phyloP scores from a whole-genome alignment of 2,888 invertebrate species.

The Trachelus stipa region DNA sequence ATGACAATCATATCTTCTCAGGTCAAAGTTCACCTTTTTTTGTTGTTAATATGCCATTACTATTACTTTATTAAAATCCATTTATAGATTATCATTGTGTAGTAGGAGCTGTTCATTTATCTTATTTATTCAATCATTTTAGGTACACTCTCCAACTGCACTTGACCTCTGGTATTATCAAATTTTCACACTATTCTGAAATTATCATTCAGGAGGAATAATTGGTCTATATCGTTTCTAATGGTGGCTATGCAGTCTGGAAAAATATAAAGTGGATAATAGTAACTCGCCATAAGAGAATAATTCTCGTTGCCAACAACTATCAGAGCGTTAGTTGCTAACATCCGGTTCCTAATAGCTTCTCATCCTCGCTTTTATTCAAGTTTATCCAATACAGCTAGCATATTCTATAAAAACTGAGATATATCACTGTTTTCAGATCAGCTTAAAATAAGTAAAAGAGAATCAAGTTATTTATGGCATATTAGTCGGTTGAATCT shows the following conservation, averaged over 20 bases:
- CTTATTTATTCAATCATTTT: too few relatives aligned
- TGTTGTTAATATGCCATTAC: too few relatives aligned
- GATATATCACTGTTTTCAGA: background rate
- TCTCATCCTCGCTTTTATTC: background rate
- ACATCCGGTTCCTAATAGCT: background rate
- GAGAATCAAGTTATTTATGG: too few relatives aligned
- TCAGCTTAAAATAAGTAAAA: background rate
- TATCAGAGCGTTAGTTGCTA: background rate
- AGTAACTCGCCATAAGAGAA: background rate
- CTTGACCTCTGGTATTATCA: too few relatives aligned
- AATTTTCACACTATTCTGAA: background rate
- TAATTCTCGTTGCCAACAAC: background rate
- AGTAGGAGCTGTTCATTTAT: too few relatives aligned
- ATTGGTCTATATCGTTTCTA: background rate
- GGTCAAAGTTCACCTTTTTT: background rate
- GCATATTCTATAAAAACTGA: background rate
- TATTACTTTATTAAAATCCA: too few relatives aligned
- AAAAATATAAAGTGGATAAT: background rate
- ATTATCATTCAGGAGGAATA: background rate
- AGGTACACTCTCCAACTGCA: too few relatives aligned
- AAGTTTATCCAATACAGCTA: background rate
- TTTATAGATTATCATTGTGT: too few relatives aligned
- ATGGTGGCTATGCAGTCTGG: background rate
- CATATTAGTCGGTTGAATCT: background rate
- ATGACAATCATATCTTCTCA: background rate